A percentile compares a stretch with the other conserved stretches of the same genome.
phyloP scores from a whole-genome alignment of 23 tunicate species.

The Botrylloides violaceus region DNA sequence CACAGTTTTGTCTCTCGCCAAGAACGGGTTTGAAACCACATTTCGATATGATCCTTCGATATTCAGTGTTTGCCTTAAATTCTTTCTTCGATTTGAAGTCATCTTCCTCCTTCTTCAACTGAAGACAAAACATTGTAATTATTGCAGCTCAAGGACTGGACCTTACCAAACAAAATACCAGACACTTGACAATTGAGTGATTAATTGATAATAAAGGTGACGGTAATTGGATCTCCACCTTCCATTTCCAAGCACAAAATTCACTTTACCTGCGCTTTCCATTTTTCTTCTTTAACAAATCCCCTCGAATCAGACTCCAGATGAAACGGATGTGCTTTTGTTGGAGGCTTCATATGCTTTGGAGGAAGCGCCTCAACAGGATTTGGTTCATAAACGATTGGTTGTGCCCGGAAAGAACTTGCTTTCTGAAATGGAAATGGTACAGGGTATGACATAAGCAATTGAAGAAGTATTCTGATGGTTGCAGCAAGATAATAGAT shows the following conservation, averaged over 20 bases:
- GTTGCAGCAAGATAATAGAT: too few species aligned
- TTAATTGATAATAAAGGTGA: too few species aligned
- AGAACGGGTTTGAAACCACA: neutral
- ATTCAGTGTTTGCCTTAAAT: conserved; percentile 21
- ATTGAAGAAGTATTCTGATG: too few species aligned
- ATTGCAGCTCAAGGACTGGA: too few species aligned
- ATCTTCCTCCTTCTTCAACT: neutral
- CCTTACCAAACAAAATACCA: too few species aligned
- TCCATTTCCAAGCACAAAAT: too few species aligned
- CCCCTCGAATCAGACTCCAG: conserved; percentile 27
- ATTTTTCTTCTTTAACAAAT: conserved; percentile 25
- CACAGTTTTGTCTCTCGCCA: neutral
- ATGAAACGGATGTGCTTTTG: conserved; percentile 41
- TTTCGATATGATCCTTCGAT: conserved; percentile 15
- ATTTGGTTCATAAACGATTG: conserved; percentile 10
- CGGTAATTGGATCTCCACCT: too few species aligned
- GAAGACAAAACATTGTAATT: too few species aligned
- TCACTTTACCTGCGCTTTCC: conserved; percentile 34
- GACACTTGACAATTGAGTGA: too few species aligned
- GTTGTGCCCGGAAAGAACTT: conserved; percentile 37
- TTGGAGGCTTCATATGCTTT: conserved; percentile 17
- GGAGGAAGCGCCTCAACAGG: conserved; percentile 27
- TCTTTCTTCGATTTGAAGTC: neutral
- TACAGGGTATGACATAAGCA: too few species aligned
- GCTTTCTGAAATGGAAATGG: neutral